A percentile compares a stretch with the other conserved stretches of the same genome.
Conservation (phyloP, 2,113 vertebrate species). For the Etheostoma spectabile region DNA sequence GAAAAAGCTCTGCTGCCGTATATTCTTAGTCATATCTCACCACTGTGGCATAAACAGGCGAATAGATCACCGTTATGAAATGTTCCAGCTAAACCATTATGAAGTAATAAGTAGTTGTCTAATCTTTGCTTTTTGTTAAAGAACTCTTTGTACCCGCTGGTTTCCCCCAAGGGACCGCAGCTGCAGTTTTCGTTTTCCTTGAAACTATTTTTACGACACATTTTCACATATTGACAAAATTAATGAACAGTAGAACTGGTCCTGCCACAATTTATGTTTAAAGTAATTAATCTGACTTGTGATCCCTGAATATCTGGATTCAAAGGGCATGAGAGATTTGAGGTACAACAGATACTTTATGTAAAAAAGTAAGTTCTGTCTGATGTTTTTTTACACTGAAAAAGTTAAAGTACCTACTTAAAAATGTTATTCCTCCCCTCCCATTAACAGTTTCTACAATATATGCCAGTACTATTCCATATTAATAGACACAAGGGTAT, state of each 20-base stretch:
- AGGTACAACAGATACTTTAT: not conserved
- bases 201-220: not conserved
- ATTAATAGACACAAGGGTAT: not conserved
- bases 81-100: not conserved
- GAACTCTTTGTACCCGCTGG: not conserved
- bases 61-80: not conserved
- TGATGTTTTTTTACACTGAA: not conserved
- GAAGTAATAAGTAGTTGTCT: not conserved
- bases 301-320: not conserved
- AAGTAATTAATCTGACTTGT: not conserved
- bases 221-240: not conserved
- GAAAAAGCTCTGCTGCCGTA: constrained; percentile 4
- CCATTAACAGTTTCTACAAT: not conserved
- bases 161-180: constrained; percentile 19
- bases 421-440: not conserved
- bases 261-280: not conserved
- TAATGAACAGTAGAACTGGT: not conserved
- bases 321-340: not conserved
- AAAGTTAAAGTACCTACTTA: not conserved
- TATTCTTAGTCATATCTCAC: not conserved
- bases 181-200: constrained; percentile 29
- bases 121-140: constrained; percentile 7
- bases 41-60: not conserved
- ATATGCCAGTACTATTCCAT: not conserved
- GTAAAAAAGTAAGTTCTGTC: not conserved